Conservation (phyloP, 1,140 invertebrate species). For the Macrostomum lignano region DNA sequence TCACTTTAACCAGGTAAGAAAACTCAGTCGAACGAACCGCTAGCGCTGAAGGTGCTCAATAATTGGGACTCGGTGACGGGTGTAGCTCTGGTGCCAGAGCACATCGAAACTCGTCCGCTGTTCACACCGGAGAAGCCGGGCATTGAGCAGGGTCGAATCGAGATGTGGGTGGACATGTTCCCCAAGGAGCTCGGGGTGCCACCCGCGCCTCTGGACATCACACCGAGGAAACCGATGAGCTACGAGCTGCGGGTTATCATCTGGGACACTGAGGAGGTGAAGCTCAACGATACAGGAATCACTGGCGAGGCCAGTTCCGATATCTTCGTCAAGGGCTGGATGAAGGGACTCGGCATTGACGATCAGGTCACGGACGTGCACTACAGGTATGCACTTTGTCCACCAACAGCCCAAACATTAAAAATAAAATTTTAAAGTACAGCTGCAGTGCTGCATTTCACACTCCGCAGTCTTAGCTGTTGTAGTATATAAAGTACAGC, state of each 20-base stretch:
- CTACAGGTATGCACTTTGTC: slow-evolving; percentile 27
- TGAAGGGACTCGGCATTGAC: slow-evolving; percentile 50
- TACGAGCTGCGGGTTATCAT: slow-evolving; percentile 60
- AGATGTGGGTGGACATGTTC: slow-evolving; percentile 81
- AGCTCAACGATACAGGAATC: slow-evolving; percentile 60
- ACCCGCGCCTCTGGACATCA: slow-evolving; percentile 45
- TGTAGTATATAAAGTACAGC: neutral
- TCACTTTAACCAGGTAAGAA: too few species aligned
- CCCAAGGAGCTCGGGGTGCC: slow-evolving; percentile 63
- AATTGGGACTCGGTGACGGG: slow-evolving; percentile 47
- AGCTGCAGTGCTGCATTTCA: too few species aligned
- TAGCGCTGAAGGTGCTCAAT: slow-evolving; percentile 48
- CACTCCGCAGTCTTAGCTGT: too few species aligned
- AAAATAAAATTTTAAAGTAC: too few species aligned
- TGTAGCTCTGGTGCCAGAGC: slow-evolving; percentile 48
- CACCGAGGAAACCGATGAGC: slow-evolving; percentile 52
- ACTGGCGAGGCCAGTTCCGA: slow-evolving; percentile 75
- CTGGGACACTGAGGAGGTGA: slow-evolving; percentile 70
- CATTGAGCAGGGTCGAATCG: slow-evolving; percentile 62
- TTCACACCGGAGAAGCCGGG: slow-evolving; percentile 60
- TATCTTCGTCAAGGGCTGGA: slow-evolving; percentile 70
- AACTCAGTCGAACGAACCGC: slow-evolving; percentile 50
- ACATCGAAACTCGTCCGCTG: slow-evolving; percentile 52
- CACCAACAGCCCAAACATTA: too few species aligned
- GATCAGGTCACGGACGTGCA: slow-evolving; percentile 61